Evolutionary conservation across 2,113 vertebrate genomes (phyloP).

Genomic region (Malaclemys terrapin): DNA sequence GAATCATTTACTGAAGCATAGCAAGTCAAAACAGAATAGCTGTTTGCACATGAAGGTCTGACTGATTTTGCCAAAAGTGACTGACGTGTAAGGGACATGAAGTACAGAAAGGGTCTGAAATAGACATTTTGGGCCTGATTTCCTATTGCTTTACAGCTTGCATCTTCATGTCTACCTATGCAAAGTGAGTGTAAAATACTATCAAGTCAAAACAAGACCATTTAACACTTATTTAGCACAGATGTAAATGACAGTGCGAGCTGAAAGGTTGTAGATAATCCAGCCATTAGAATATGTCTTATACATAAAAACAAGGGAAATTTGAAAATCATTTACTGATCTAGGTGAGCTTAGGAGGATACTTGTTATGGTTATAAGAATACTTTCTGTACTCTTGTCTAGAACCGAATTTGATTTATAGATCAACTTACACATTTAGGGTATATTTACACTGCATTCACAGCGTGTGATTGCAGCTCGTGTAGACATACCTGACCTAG

Average conservation of each 20-base stretch:
- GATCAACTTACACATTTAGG: background rate
- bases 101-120: slow-evolving; percentile 28
- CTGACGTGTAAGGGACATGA: slow-evolving; percentile 48
- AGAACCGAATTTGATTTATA: background rate
- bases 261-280: background rate
- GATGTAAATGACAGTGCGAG: background rate
- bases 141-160: background rate
- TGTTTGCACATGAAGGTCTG: slow-evolving; percentile 41
- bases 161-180: background rate
- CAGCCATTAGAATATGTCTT: background rate
- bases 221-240: background rate
- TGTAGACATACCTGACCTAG: background rate
- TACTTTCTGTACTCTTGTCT: background rate
- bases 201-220: background rate
- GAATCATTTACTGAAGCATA: slow-evolving; percentile 64
- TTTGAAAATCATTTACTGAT: background rate
- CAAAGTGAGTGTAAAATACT: background rate
- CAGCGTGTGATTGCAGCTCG: background rate
- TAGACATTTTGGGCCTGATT: background rate
- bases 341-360: background rate
- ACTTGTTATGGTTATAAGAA: background rate
- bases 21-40: slow-evolving; percentile 67
- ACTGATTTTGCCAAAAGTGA: slow-evolving; percentile 53
- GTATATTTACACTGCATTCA: background rate
- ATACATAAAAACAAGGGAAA: background rate